A percentile compares a stretch with the other conserved stretches of the same genome.
phyloP scores from a whole-genome alignment of 2,888 invertebrate genomes.

The Limnephilus marmoratus region DNA sequence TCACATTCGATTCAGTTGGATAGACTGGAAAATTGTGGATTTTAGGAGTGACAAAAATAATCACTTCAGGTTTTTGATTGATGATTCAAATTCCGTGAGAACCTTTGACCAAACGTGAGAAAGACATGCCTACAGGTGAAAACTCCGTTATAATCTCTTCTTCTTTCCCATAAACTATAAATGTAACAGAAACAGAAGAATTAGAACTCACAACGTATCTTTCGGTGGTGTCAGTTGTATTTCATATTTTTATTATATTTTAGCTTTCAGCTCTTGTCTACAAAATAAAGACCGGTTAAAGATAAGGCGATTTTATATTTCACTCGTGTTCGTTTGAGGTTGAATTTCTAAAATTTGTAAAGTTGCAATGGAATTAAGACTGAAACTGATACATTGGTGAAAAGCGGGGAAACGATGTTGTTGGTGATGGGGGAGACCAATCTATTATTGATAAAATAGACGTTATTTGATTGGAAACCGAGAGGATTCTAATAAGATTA shows the following conservation, averaged over 20 bases:
- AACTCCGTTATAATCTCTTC: neutral
- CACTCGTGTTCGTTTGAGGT: too few relatives aligned
- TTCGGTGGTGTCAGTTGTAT: neutral
- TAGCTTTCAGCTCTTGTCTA: neutral
- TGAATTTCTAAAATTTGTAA: too few relatives aligned
- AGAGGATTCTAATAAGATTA: neutral
- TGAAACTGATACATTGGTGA: neutral
- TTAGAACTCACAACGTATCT: neutral
- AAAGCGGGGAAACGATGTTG: neutral
- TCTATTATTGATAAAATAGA: neutral
- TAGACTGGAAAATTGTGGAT: neutral
- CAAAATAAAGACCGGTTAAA: neutral
- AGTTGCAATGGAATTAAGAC: neutral
- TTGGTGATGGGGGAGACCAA: neutral
- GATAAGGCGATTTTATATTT: neutral
- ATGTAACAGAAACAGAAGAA: neutral
- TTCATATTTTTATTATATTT: neutral
- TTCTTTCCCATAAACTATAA: neutral
- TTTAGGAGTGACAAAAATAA: neutral
- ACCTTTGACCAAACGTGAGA: neutral
- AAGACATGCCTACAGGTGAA: neutral
- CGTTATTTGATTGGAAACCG: neutral
- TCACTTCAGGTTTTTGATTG: neutral
- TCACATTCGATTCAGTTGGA: neutral
- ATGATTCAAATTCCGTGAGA: slow-evolving; percentile 10